Conservation (phyloP, 1,140 invertebrate genomes). For the Tachypleus tridentatus region DNA sequence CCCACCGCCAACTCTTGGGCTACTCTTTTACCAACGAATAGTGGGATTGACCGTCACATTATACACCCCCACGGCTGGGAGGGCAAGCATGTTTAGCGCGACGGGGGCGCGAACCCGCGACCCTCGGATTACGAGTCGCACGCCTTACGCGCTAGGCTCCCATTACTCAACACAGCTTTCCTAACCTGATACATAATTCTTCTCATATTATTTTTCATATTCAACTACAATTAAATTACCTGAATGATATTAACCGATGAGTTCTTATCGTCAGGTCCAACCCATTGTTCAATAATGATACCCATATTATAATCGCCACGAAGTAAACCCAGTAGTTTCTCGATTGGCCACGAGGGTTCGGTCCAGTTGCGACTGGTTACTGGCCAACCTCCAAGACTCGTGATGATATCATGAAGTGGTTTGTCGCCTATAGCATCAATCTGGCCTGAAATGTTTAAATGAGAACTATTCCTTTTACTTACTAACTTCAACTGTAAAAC, state of each 20-base stretch:
- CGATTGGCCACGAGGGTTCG: constrained; percentile 33
- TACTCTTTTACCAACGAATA: no score
- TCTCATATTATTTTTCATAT: no score
- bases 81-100: no score
- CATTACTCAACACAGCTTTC: no score
- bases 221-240: constrained; percentile 36
- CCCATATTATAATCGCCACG: constrained; percentile 70
- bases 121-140: no score
- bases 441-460: constrained; percentile 17
- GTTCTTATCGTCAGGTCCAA: constrained; percentile 79
- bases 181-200: no score
- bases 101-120: no score
- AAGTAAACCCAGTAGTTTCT: constrained; percentile 42
- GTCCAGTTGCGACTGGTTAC: constrained; percentile 63
- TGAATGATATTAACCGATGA: constrained; percentile 75
- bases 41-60: no score
- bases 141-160: no score
- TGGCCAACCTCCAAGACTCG: constrained; percentile 75
- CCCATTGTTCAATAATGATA: constrained; percentile 66
- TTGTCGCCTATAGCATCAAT: constrained; percentile 43
- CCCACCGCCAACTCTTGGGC: no score
- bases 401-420: constrained; percentile 55
- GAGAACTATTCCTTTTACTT: background rate
- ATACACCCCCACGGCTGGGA: no score
- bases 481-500: background rate